Evolutionary conservation across 2,888 invertebrate genomes (phyloP).

Genomic region (Cerceris ruficornis): DNA sequence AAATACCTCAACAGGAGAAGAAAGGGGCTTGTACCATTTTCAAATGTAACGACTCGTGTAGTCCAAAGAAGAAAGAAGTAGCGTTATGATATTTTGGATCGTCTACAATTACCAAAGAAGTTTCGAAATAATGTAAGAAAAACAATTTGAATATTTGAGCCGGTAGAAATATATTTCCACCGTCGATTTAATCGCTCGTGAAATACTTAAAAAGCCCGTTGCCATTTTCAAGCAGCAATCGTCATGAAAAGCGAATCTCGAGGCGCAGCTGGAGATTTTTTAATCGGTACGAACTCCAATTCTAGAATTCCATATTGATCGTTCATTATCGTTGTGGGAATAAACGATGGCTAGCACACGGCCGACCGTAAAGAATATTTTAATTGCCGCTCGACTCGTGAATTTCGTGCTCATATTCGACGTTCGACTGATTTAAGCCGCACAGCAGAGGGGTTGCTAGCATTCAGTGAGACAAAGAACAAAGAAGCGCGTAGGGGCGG

Average conservation of each 20-base stretch:
- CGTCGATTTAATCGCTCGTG: too few relatives aligned
- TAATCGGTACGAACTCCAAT: slow-evolving; percentile 34
- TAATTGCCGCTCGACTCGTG: slow-evolving; percentile 73
- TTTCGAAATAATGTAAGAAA: too few relatives aligned
- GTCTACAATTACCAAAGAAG: too few relatives aligned
- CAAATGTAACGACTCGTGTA: too few relatives aligned
- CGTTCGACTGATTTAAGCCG: slow-evolving; percentile 74
- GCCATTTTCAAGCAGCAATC: slow-evolving; percentile 2
- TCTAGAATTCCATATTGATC: slow-evolving; percentile 55
- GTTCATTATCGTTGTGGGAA: slow-evolving; percentile 60
- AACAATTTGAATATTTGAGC: too few relatives aligned
- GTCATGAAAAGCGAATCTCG: slow-evolving; percentile 5
- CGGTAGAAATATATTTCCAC: too few relatives aligned
- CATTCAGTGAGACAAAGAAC: slow-evolving; percentile 78
- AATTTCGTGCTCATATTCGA: slow-evolving; percentile 71
- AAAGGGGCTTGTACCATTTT: too few relatives aligned
- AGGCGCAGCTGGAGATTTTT: slow-evolving; percentile 41
- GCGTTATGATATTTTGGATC: too few relatives aligned
- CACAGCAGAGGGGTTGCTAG: slow-evolving; percentile 72
- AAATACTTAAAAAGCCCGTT: too few relatives aligned
- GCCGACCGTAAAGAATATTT: slow-evolving; percentile 70
- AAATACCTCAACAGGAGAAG: too few relatives aligned
- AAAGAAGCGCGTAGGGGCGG: slow-evolving; percentile 73
- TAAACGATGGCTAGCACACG: slow-evolving; percentile 58
- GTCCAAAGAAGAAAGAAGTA: too few relatives aligned